Base-by-base conservation (phyloP, 2,113 vertebrate species). In the Gasterosteus aculeatus region DNA sequence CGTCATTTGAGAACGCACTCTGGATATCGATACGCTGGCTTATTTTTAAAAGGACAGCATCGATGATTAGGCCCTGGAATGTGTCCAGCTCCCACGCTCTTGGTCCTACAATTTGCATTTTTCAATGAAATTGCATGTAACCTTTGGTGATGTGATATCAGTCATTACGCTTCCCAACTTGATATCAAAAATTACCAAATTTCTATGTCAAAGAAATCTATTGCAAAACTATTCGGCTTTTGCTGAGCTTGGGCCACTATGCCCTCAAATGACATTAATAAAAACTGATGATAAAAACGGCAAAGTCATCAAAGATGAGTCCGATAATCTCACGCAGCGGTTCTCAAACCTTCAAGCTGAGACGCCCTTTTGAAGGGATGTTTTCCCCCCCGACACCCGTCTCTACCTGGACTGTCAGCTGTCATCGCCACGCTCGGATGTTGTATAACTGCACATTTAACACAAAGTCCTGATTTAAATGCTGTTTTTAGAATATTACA, bases 211-310 rank as follows among this genome's bases (percentile, higher is more conserved):
- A 26, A 9, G 9, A 22, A 47, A 49, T 75, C 19, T 38, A 46
- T 4, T 41, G 38, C 12, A 22, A 46, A 4, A 59, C 6, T 35
- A n/a, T 66, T 33, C 4, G 51, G 10, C 44, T 41, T 31, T 31
- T n/a, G 1, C 22, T 61, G 38, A 69, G 3, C 1, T 35, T 60
- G 7, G 33, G 6, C 38, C 10, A 42, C 35, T 42, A 7, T 44
- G 47, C 39, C 73, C 56, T 61, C 69, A 49, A 51, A 44, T 59
- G 29, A 33, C 14, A 58, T 33, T 58, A 39, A 42, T 26, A 62
- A 14, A 6, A 2, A 61, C 1, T 2, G 10, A 64, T 44, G n/a
- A 8, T 74, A 2, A 26, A 49, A 59, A 15, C 4, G 19, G 26
- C 53, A 65, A 35, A 6, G 10, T 49, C 58, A 58, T 41, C 5